A percentile compares a stretch with the other conserved stretches of the same genome.
Conservation (phyloP, 1,140 invertebrate genomes). For the Maconellicoccus hirsutus region DNA sequence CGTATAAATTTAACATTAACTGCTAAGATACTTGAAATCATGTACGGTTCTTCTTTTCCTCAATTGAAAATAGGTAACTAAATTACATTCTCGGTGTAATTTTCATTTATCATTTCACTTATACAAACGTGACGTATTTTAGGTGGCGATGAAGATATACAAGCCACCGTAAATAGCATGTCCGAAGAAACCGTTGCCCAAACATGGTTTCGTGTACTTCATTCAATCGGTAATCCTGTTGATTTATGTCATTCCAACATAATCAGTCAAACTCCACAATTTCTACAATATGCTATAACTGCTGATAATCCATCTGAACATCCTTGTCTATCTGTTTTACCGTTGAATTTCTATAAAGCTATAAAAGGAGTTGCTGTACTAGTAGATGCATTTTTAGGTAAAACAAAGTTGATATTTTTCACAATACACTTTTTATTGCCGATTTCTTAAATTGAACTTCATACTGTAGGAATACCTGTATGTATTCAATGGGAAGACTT, state of each 20-base stretch:
- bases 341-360: constrained; percentile 83
- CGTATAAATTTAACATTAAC: constrained; percentile 82
- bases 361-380: constrained; percentile 85
- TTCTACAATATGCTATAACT: constrained; percentile 52
- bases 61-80: constrained; percentile 62
- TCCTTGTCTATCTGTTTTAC: constrained; percentile 74
- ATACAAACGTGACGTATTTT: background rate
- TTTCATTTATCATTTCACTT: background rate
- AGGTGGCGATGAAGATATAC: constrained; percentile 70
- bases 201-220: constrained; percentile 87
- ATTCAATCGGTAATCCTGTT: constrained; percentile 86
- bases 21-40: constrained; percentile 65
- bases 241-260: constrained; percentile 64
- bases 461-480: background rate
- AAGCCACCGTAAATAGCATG: constrained; percentile 70
- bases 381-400: constrained; percentile 92
- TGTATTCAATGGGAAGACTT: constrained; percentile 11
- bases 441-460: background rate
- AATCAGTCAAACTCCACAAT: constrained; percentile 57
- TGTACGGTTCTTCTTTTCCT: constrained; percentile 81
- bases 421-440: background rate
- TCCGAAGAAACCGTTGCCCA: constrained; percentile 79
- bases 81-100: background rate
- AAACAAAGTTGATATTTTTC: constrained; percentile 30
- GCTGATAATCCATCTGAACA: constrained; percentile 80